phyloP scores from a whole-genome alignment of 2,113 vertebrate species.

The Corythoichthys intestinalis region DNA sequence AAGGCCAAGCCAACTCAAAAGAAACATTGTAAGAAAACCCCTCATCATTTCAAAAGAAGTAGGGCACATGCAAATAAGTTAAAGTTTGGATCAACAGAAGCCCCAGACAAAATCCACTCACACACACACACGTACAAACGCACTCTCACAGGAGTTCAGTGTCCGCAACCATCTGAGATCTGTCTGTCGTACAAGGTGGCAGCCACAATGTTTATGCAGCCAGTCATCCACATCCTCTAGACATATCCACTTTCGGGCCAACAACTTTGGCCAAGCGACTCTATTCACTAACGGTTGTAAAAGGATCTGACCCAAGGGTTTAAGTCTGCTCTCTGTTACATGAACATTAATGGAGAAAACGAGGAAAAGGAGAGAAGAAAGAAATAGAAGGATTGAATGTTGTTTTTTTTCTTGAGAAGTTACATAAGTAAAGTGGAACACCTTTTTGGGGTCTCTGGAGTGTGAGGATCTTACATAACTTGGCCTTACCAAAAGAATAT shows the following conservation, averaged over 20 bases:
- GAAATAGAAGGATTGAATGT: constrained; percentile 19
- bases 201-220: constrained; percentile 56
- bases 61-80: constrained; percentile 9
- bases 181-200: constrained; percentile 46
- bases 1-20: not conserved
- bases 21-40: constrained; percentile 1
- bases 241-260: constrained; percentile 45
- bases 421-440: constrained; percentile 62
- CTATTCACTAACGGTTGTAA: constrained; percentile 46
- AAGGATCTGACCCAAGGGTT: constrained; percentile 56
- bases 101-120: constrained; percentile 10
- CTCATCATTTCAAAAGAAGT: constrained; percentile 24
- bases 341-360: constrained; percentile 44
- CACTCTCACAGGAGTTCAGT: constrained; percentile 21
- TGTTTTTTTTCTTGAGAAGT: constrained; percentile 36
- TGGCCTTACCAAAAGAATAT: constrained; percentile 40
- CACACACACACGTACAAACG: constrained; percentile 13
- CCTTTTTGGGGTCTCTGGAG: constrained; percentile 49
- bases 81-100: constrained; percentile 28
- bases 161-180: constrained; percentile 35
- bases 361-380: constrained; percentile 14
- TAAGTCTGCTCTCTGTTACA: constrained; percentile 43
- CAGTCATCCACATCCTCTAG: constrained; percentile 58
- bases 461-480: constrained; percentile 58
- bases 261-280: constrained; percentile 39